Base-by-base conservation (phyloP, 1,140 invertebrate genomes). In the Ridgeia piscesae region DNA sequence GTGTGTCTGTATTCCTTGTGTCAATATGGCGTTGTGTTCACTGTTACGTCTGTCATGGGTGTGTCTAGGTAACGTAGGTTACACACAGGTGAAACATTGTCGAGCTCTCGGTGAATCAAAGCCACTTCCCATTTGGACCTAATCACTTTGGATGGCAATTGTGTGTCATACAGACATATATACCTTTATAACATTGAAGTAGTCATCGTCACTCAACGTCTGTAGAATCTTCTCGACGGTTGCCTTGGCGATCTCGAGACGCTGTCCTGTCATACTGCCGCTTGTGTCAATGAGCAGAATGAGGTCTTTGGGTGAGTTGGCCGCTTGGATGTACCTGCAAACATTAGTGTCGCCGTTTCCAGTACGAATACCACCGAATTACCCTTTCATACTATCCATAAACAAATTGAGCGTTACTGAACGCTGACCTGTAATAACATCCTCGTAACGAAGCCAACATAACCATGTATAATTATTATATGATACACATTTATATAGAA, bases 201-300 rank as follows among this genome's bases (percentile, higher is more conserved):
- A 99, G 96, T 99, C 99, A 95, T 99, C 99, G 94, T 99, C 99
- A 17, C 98, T 99, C 14, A 99, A 97, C 0, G 99, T 99, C 50
- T 99, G 98, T 93, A 99, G 95, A 89, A 99, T 98, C 50, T 97
- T 98, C 91, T 99, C 97, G 0, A 99, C 98, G 92, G 97, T 97
- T 93, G 99, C 98, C 94, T 98, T 97, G 9, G 99, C 99, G 93
- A 99, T 99, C 96, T 98, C 98, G 95, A 98, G 97, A 93, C 98
- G 97, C 94, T 98, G 97, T 9, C 99, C 99, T 34, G 97, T 98
- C 99, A 99, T 99, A 27, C 99, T 99, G n/a, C 99, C 99, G 92
- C 98, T 96, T 48, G 98, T 97, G 95, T 99, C 99, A 88, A 99
- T 96, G 34, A 99, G 96, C 93, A 99, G 99, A 34, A 99, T 97